A percentile compares a stretch with the other conserved stretches of the same genome.
Evolutionary conservation across 2,797 vertebrate species (phyloP).

Genomic region (Aulostomus chinensis): DNA sequence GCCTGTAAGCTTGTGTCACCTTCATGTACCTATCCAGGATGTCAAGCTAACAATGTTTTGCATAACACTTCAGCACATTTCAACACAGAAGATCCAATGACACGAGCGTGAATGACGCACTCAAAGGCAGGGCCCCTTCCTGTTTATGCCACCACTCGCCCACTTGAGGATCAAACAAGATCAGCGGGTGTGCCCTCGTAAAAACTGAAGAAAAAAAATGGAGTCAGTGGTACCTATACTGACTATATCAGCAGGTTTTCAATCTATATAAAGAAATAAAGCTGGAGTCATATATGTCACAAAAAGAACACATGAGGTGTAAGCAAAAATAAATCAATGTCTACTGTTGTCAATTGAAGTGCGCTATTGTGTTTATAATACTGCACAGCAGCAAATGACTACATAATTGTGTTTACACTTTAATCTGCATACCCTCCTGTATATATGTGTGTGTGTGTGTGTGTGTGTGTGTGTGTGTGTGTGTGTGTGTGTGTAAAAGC

Average conservation of each 20-base stretch:
- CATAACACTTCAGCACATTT: slow-evolving; percentile 59
- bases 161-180: slow-evolving; percentile 59
- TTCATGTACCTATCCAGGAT: slow-evolving; percentile 61
- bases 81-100: slow-evolving; percentile 65
- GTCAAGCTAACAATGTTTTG: slow-evolving; percentile 66
- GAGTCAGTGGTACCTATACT: slow-evolving; percentile 2
- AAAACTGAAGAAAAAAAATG: too few species aligned
- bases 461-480: not conserved
- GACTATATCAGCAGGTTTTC: too few species aligned
- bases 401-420: not conserved
- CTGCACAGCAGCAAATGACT: not conserved
- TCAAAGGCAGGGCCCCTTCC: slow-evolving; percentile 67
- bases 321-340: not conserved
- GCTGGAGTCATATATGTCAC: too few species aligned
- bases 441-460: not conserved
- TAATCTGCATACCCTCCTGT: not conserved
- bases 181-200: slow-evolving; percentile 26
- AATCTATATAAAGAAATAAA: too few species aligned
- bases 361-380: not conserved
- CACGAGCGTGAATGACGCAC: slow-evolving; percentile 69
- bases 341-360: too few species aligned
- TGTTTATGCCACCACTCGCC: slow-evolving; percentile 63
- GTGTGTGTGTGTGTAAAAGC: slow-evolving; percentile 6
- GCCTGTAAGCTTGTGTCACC: slow-evolving; percentile 33
- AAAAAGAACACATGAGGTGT: too few species aligned